Evolutionary conservation across 2,797 vertebrate species (phyloP), one percentile per base, ranked within the genome.

Genomic region (Rhabdomys pumilio): DNA sequence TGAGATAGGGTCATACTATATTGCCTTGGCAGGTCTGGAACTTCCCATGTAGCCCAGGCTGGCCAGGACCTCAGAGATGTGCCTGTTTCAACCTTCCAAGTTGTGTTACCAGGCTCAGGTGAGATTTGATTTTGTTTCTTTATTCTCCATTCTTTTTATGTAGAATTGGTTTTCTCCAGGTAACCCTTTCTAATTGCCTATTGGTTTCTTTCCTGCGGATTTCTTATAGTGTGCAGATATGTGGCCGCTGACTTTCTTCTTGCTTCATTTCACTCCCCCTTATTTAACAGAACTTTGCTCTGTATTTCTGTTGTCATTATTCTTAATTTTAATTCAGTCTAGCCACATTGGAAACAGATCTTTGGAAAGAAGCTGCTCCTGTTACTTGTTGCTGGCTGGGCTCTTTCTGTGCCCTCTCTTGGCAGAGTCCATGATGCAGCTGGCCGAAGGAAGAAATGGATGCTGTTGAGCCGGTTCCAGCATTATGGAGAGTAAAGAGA

Each of bases 301-400:
- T 91, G 3, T 80, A 85, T 67, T 85, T 67, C 55, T 57, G 31
- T 55, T 87, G 44, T 88, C n/a, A 38, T 95, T 55, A 53, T 73
- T 69, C 61, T 88, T 83, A 47, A 20, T 57, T 92, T 88, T 76
- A 31, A 75, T 95, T 87, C 7, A 44, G 29, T 77, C 31, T 26
- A 77, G 50, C 50, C 1, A 19, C 59, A 59, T 31, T 2, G 31
- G 26, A 77, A 59, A 77, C 82, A 65, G 44, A 31, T 13, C 41
- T 75, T 34, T 34, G 57, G 67, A 63, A 57, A 47, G 69, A 65
- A 75, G 55, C 41, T 61, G 41, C 29, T 31, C 11, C 61, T 72
- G 13, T 57, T 63, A 26, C 31, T 59, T 59, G 55, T 38, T 31
- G 11, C 34, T 69, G 76, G 8, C 44, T 44, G n/a, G 44, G 44